Evolutionary conservation across 2,113 vertebrate genomes (phyloP).

Genomic region (Conger conger): DNA sequence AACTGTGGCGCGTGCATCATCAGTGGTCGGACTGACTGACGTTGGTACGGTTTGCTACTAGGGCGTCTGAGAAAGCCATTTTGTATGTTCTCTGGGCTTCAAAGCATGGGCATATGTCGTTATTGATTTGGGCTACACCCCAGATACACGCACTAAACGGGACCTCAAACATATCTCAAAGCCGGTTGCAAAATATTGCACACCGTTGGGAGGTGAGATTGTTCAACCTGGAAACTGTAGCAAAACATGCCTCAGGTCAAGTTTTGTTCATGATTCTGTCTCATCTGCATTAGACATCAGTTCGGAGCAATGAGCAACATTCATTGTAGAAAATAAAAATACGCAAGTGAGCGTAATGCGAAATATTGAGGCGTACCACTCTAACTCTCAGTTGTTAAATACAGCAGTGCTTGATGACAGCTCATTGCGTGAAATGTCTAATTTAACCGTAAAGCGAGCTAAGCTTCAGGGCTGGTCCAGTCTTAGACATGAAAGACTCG

Average conservation of each 20-base stretch:
- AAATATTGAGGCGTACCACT: neutral
- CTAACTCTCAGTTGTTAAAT: neutral
- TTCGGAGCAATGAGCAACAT: neutral
- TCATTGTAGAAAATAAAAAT: neutral
- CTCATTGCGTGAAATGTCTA: neutral
- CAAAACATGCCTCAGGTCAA: neutral
- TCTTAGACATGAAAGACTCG: constrained; percentile 34
- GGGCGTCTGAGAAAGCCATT: too few species aligned
- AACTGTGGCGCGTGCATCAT: too few species aligned
- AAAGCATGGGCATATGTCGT: too few species aligned
- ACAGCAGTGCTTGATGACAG: neutral
- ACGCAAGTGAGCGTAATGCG: neutral
- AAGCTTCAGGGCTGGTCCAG: constrained; percentile 35
- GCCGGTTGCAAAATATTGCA: too few species aligned
- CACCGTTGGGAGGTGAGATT: too few species aligned
- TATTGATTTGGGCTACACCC: too few species aligned
- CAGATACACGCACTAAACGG: too few species aligned
- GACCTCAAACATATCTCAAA: too few species aligned
- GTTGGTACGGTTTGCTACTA: too few species aligned
- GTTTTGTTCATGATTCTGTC: neutral
- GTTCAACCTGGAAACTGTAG: too few species aligned
- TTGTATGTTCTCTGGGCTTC: too few species aligned
- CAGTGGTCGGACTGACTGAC: too few species aligned
- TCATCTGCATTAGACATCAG: neutral
- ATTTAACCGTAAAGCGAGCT: constrained; percentile 13